phyloP scores from a whole-genome alignment of 1,140 invertebrate genomes.

The Laupala kohalensis region DNA sequence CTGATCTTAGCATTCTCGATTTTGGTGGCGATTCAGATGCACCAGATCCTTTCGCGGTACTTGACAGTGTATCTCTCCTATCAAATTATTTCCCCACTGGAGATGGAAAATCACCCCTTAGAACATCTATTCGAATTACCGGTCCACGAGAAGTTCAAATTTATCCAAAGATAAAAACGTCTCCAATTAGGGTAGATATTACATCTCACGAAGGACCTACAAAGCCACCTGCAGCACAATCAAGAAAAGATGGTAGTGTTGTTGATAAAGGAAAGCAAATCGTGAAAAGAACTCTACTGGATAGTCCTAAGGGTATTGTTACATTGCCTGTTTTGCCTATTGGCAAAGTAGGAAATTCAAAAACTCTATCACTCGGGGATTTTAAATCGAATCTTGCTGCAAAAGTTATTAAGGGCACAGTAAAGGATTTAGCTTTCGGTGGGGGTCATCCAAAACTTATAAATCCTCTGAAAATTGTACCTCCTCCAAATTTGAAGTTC shows the following conservation, averaged over 20 bases:
- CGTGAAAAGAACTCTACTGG: too few species aligned
- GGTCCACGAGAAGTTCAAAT: not conserved
- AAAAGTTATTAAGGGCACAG: not conserved
- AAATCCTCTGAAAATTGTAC: too few species aligned
- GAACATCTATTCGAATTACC: not conserved
- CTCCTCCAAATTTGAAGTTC: too few species aligned
- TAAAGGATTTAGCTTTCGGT: not conserved
- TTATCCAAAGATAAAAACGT: not conserved
- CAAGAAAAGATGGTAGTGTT: not conserved
- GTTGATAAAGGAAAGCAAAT: too few species aligned
- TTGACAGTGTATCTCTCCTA: not conserved
- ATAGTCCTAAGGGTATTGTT: too few species aligned
- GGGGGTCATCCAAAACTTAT: too few species aligned
- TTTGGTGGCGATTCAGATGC: not conserved
- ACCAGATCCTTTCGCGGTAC: not conserved
- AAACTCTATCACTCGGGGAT: too few species aligned
- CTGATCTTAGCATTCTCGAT: not conserved
- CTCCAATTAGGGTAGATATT: not conserved
- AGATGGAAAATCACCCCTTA: not conserved
- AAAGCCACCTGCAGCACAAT: not conserved
- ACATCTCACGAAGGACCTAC: not conserved
- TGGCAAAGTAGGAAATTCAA: too few species aligned
- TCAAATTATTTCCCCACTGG: not conserved
- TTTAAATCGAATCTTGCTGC: not conserved
- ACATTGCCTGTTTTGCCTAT: too few species aligned